phyloP scores from a whole-genome alignment of 2,113 vertebrate species.

The Cheilinus undulatus region DNA sequence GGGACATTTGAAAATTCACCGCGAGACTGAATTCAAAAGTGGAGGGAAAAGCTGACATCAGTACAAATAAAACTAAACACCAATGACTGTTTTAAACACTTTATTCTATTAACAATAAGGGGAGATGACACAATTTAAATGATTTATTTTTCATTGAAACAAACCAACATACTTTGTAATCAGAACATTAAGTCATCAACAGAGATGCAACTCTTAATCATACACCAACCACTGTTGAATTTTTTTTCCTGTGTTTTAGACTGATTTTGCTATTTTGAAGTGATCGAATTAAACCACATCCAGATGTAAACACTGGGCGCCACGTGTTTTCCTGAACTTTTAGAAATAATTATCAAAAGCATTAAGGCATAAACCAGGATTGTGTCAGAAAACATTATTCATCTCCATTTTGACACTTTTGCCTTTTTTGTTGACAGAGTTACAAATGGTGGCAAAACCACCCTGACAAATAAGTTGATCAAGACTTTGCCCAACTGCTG shows the following conservation, averaged over 20 bases:
- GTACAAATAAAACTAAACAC: not conserved
- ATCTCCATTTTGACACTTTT: not conserved
- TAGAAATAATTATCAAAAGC: too few species aligned
- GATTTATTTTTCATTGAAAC: not conserved
- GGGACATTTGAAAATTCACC: conserved; percentile 84
- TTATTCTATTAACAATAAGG: not conserved
- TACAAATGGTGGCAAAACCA: conserved; percentile 89
- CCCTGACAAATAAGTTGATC: conserved; percentile 83
- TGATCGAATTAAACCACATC: not conserved
- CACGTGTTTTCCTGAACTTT: not conserved
- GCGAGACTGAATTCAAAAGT: conserved; percentile 52
- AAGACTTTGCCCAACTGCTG: conserved; percentile 85
- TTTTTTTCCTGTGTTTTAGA: not conserved
- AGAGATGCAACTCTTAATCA: not conserved
- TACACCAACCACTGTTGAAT: not conserved
- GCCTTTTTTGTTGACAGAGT: conserved; percentile 71
- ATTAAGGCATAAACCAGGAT: not conserved
- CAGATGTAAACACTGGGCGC: not conserved
- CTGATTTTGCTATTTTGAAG: not conserved
- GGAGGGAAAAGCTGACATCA: conserved; percentile 66
- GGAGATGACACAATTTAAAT: not conserved
- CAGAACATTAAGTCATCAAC: too few species aligned
- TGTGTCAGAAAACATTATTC: too few species aligned
- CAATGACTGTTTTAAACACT: not conserved
- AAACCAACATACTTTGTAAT: not conserved